phyloP scores from a whole-genome alignment of 2,888 invertebrate genomes.

The Synanthedon formicaeformis region DNA sequence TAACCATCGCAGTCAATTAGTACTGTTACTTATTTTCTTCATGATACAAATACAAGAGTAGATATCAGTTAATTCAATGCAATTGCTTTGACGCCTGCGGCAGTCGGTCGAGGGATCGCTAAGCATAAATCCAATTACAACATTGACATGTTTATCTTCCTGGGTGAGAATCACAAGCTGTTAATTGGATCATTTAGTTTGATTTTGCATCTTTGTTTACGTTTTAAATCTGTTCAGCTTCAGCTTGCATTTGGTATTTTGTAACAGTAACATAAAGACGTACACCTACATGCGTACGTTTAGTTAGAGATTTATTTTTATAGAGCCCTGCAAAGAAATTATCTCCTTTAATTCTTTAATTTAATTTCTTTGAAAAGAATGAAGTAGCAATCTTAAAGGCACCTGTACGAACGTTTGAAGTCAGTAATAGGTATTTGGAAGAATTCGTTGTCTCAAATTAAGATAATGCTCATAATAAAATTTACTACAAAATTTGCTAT shows the following conservation, averaged over 20 bases:
- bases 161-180: constrained; percentile 11
- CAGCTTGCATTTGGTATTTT: not conserved
- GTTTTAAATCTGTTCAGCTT: not conserved
- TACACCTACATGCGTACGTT: not conserved
- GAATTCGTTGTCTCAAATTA: too few species aligned
- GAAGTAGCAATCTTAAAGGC: too few species aligned
- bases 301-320: not conserved
- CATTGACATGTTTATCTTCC: constrained; percentile 28
- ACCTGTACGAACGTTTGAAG: too few species aligned
- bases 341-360: too few species aligned
- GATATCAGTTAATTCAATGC: not conserved
- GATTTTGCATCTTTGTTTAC: constrained; percentile 15
- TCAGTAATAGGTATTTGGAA: too few species aligned
- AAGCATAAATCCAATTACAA: constrained; percentile 26
- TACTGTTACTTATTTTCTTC: constrained; percentile 4
- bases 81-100: not conserved
- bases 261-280: not conserved
- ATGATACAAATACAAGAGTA: not conserved
- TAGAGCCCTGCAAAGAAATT: too few species aligned
- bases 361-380: too few species aligned
- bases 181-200: constrained; percentile 21
- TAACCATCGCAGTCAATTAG: too few species aligned
- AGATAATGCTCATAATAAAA: too few species aligned
- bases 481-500: too few species aligned
- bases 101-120: constrained; percentile 4